Base-by-base conservation (phyloP, 2,888 invertebrate genomes). In the Lepidochitona cinerea region DNA sequence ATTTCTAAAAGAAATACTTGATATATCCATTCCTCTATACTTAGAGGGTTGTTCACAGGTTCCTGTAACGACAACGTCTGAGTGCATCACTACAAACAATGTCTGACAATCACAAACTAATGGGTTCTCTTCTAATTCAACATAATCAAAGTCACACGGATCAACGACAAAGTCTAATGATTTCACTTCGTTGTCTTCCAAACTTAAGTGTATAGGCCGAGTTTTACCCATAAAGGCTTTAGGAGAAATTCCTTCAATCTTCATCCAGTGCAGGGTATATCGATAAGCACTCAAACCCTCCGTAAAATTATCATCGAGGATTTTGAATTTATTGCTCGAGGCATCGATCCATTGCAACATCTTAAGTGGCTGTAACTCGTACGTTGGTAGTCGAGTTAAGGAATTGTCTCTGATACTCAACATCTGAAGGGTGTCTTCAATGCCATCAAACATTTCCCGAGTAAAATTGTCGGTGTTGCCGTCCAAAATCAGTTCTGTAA, bases 341-440 rank as follows among this genome's bases (percentile, higher is more conserved):
- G 67, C 67, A 18, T 67, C 67, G 3, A 67, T 14, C 67, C 67
- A 67, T 67, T 67, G 35, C 26, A 67, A 37, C 14, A n/a, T 14
- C 18, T 37, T 33, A 18, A 67, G 36, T 18, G 35, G n/a, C 14
- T 23, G 18, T 1, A 67, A 26, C 18, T 33, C 36, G 5, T 33
- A 12, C 6, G 26, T 18, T 26, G 67, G 67, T 35, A 67, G 67
- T 14, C 18, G 23, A 1, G 67, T 36, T 5, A 67, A 67, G 2
- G 35, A 14, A 9, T 35, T 29, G 23, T n/a, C 37, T 37, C 67
- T 1, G 32, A 67, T 33, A 18, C 35, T 33, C 23, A 67, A 18
- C 7, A n/a, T 36, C 14, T 14, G 12, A 33, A 67, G 67, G 32
- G 36, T 67, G 67, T 67, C 67, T 26, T 23, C 18, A 23, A 67